Evolutionary conservation across 2,797 vertebrate species (phyloP).

Genomic region (Galago senegalensis): DNA sequence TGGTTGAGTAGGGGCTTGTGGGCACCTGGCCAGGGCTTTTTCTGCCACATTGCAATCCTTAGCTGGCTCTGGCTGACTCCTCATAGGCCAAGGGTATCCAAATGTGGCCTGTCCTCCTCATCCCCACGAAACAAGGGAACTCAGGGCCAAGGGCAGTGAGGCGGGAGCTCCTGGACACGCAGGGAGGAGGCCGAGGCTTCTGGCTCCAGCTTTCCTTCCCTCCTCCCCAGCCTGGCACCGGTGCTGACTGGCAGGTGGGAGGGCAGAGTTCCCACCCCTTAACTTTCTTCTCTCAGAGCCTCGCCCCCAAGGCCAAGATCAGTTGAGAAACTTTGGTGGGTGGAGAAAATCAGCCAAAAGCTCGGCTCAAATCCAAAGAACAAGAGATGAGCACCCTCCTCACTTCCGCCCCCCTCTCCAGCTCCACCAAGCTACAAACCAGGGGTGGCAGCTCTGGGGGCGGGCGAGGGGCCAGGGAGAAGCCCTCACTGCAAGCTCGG

Average conservation of each 20-base stretch:
- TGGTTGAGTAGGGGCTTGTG: neutral
- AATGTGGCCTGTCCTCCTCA: constrained; percentile 1
- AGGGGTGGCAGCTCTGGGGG: constrained; percentile 83
- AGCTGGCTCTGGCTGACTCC: neutral
- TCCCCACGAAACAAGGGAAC: neutral
- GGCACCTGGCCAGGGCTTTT: neutral
- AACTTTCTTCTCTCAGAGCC: constrained; percentile 69
- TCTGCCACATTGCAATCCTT: neutral
- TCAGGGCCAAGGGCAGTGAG: neutral
- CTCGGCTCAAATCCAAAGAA: constrained; percentile 28
- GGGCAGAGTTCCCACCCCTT: neutral
- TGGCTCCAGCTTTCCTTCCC: neutral
- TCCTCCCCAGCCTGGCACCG: constrained; percentile 32
- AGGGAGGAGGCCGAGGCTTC: neutral
- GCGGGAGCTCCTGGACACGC: neutral
- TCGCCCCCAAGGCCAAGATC: constrained; percentile 65
- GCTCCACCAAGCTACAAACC: constrained; percentile 81
- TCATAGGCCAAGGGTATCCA: neutral
- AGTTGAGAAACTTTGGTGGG: constrained; percentile 59
- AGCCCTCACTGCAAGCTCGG: constrained; percentile 86
- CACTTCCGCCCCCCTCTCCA: constrained; percentile 77
- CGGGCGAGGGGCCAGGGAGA: constrained; percentile 76
- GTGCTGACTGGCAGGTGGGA: neutral
- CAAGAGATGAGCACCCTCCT: constrained; percentile 64
- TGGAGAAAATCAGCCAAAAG: constrained; percentile 31